Percentiles rank a stretch among this genome's conserved stretches.
phyloP scores from a whole-genome alignment of 2,797 vertebrate species.

The Emydoidea blandingii region DNA sequence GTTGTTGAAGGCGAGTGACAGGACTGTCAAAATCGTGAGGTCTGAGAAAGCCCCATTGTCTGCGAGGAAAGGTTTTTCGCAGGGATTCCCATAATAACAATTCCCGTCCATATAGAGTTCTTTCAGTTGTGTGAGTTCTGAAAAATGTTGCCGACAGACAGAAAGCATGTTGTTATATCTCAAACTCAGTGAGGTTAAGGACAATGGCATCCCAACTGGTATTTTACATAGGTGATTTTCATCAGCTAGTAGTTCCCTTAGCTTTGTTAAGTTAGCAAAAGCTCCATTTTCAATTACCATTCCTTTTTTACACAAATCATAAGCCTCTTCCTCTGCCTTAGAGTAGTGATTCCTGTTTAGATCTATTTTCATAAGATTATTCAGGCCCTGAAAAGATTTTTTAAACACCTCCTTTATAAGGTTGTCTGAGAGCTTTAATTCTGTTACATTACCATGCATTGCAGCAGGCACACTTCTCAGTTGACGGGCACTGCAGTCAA shows the following conservation, averaged over 20 bases:
- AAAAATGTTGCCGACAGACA: conserved; percentile 62
- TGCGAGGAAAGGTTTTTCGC: conserved; percentile 11
- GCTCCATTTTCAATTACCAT: conserved; percentile 63
- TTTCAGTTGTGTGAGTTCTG: conserved; percentile 25
- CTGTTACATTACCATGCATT: conserved; percentile 48
- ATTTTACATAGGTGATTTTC: conserved; percentile 70
- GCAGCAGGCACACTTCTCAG: conserved; percentile 68
- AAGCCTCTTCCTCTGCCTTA: conserved; percentile 6
- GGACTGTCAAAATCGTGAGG: neutral
- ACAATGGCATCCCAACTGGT: conserved; percentile 70
- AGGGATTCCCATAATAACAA: conserved; percentile 63
- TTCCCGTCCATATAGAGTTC: conserved; percentile 66
- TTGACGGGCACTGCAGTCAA: conserved; percentile 54
- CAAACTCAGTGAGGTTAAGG: conserved; percentile 68
- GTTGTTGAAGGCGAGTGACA: conserved; percentile 64
- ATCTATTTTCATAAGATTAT: conserved; percentile 70
- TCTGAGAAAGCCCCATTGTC: conserved; percentile 31
- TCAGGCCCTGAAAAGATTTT: conserved; percentile 66
- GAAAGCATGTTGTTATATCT: conserved; percentile 70
- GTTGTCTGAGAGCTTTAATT: conserved; percentile 71
- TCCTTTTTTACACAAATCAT: conserved; percentile 20
- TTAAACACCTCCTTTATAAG: conserved; percentile 58
- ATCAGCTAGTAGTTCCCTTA: conserved; percentile 72
- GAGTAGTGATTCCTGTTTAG: conserved; percentile 61
- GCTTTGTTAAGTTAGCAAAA: conserved; percentile 70